These are phyloP conservation scores for Sapajus apella DNA, from an alignment of 2,113 vertebrate species.

Conservation along the genomic window DNA sequence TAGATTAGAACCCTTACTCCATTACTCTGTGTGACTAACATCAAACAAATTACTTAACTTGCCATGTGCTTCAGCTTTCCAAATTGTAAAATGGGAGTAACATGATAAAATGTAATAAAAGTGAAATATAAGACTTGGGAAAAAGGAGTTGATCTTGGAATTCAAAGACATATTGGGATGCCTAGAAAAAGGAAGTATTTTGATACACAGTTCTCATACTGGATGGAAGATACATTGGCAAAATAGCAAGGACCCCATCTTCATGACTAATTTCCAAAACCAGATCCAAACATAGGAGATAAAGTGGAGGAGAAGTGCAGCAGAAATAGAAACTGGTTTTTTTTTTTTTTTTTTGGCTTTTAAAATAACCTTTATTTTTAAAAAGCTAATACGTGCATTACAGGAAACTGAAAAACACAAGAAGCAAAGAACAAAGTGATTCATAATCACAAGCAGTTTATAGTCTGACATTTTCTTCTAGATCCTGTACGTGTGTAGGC, in stretches of 20 bases:
- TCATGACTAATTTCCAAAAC: not conserved
- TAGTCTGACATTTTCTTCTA: too few species aligned
- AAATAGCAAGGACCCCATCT: not conserved
- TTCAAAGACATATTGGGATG: not conserved
- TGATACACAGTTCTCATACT: not conserved
- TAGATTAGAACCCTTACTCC: not conserved
- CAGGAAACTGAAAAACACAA: too few species aligned
- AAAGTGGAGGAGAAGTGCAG: not conserved
- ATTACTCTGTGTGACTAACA: not conserved
- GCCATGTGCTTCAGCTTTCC: not conserved
- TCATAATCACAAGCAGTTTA: too few species aligned
- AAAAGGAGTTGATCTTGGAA: not conserved
- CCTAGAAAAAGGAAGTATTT: not conserved
- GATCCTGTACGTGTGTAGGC: too few species aligned
- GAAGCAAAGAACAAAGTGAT: too few species aligned
- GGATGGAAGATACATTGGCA: not conserved
- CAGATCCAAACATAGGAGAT: not conserved
- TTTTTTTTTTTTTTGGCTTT: too few species aligned
- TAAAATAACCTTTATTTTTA: too few species aligned
- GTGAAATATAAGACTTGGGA: not conserved
- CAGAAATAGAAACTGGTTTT: not conserved
- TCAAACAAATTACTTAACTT: not conserved
- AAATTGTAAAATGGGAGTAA: not conserved
- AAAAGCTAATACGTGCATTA: too few species aligned
- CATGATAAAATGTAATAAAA: not conserved